These are phyloP conservation scores for Babylonia areolata DNA, from an alignment of 1,140 invertebrate species.

Conservation along the genomic window DNA sequence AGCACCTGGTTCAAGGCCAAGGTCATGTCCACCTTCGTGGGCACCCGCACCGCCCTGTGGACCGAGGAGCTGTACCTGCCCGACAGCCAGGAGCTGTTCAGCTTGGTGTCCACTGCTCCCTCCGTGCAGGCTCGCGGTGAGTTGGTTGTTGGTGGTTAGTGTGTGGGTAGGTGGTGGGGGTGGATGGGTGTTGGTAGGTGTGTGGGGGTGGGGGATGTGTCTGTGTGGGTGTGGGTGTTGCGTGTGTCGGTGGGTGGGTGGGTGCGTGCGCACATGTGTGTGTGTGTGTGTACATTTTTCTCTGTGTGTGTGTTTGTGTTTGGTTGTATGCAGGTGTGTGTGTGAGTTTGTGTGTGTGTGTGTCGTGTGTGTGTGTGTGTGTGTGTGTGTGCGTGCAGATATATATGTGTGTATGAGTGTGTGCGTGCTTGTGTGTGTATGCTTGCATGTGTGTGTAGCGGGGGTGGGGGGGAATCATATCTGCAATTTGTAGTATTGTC, in stretches of 20 bases:
- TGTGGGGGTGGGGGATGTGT: background rate
- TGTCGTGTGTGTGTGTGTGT: background rate
- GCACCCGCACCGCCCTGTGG: slow-evolving; percentile 53
- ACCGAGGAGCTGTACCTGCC: slow-evolving; percentile 42
- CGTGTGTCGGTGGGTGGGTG: no score
- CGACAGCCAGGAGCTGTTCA: slow-evolving; percentile 56
- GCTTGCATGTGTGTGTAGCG: background rate
- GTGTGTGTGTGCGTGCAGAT: background rate
- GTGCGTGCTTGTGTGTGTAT: background rate
- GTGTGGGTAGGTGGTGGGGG: slow-evolving; percentile 4
- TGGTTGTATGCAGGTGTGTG: background rate
- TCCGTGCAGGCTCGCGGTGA: slow-evolving; percentile 59
- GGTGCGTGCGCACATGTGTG: background rate
- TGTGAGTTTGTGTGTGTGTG: background rate
- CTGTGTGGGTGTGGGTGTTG: no score
- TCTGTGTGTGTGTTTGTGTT: background rate
- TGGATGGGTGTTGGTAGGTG: background rate
- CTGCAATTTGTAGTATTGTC: no score
- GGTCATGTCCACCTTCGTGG: slow-evolving; percentile 54
- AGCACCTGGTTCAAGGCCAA: slow-evolving; percentile 55
- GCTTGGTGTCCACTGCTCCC: slow-evolving; percentile 51
- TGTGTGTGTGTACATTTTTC: background rate
- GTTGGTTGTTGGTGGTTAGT: slow-evolving; percentile 18
- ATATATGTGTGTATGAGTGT: background rate
- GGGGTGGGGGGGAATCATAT: no score